Evolutionary conservation across 2,113 vertebrate genomes (phyloP).

Genomic region (Gallinago paraguaiae): DNA sequence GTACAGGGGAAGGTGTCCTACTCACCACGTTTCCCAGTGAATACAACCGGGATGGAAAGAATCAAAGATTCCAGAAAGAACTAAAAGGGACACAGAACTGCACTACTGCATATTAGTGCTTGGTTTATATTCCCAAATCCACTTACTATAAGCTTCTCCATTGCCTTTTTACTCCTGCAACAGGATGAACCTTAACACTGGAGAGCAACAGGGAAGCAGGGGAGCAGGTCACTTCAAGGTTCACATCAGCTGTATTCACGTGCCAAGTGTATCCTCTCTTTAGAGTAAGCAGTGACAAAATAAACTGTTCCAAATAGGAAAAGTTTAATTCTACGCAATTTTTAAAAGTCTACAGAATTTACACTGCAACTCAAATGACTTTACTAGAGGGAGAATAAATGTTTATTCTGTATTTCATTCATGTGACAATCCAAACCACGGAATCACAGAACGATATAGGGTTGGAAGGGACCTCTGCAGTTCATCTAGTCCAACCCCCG

Average conservation of each 20-base stretch:
- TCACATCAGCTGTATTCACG: not conserved
- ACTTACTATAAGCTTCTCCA: not conserved
- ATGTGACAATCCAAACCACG: not conserved
- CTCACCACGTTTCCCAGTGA: not conserved
- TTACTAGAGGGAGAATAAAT: not conserved
- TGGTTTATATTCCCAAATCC: not conserved
- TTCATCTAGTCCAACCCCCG: not conserved
- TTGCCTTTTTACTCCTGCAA: not conserved
- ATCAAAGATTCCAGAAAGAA: not conserved
- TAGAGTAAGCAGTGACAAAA: not conserved
- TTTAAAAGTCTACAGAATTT: not conserved
- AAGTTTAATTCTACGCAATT: not conserved
- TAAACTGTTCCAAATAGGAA: not conserved
- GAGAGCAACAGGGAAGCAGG: not conserved
- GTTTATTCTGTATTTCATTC: not conserved
- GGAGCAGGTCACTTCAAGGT: not conserved
- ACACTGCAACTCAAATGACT: not conserved
- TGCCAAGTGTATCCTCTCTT: not conserved
- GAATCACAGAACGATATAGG: not conserved
- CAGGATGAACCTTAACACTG: not conserved
- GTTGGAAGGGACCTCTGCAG: not conserved
- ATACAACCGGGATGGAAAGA: not conserved
- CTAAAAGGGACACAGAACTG: not conserved
- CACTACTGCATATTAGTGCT: not conserved
- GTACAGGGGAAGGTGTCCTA: not conserved